phyloP scores from a whole-genome alignment of 2,113 vertebrate genomes.

The Turnix velox region DNA sequence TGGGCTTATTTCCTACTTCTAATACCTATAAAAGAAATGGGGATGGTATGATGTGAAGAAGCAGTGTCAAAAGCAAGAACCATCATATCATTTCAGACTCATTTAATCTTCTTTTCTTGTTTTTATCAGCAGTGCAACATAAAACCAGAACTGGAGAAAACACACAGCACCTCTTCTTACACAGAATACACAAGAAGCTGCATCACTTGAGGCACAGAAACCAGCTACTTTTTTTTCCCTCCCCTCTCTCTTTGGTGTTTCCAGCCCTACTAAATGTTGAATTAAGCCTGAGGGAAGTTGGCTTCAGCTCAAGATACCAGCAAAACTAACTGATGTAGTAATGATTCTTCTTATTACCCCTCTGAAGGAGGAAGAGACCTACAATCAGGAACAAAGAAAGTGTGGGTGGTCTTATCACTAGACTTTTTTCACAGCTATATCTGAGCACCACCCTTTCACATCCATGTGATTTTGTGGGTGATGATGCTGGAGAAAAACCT shows the following conservation, averaged over 20 bases:
- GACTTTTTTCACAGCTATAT: neutral
- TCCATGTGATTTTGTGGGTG: fast-evolving
- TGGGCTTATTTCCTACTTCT: neutral
- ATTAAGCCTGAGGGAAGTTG: slow-evolving; percentile 57
- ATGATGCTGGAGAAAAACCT: neutral
- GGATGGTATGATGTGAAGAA: neutral
- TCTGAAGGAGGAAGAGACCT: neutral
- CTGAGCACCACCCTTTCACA: neutral
- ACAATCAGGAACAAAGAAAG: neutral
- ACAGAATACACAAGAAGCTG: neutral
- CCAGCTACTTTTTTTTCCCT: neutral
- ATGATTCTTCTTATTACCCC: neutral
- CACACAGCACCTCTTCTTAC: neutral
- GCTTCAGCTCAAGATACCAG: slow-evolving; percentile 50
- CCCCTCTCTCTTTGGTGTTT: slow-evolving; percentile 2
- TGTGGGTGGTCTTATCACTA: neutral
- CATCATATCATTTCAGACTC: neutral
- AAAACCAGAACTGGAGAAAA: slow-evolving; percentile 8
- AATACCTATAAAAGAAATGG: neutral
- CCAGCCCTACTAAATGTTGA: slow-evolving; percentile 47
- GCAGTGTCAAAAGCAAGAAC: neutral
- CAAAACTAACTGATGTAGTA: neutral
- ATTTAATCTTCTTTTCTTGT: neutral
- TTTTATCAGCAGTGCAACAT: slow-evolving; percentile 49
- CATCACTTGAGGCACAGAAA: slow-evolving; percentile 40